A percentile compares a stretch with the other conserved stretches of the same genome.
These are phyloP conservation scores for Rhinolophus ferrumequinum DNA, from an alignment of 2,113 vertebrate genomes.

Conservation along the genomic window DNA sequence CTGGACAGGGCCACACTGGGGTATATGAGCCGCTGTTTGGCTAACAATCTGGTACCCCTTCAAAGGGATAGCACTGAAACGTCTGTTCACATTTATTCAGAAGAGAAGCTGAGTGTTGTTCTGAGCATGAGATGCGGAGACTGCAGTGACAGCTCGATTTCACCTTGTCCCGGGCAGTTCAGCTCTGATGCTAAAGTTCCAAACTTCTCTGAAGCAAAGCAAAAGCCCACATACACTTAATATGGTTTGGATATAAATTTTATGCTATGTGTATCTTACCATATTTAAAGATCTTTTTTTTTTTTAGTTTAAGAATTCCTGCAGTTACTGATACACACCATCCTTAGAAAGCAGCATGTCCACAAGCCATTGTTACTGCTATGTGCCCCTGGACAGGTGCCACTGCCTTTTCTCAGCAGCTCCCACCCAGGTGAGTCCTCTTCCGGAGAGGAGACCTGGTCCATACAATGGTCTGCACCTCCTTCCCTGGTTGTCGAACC, in stretches of 20 bases:
- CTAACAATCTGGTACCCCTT: background rate
- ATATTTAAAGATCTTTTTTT: too few species aligned
- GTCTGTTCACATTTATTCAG: background rate
- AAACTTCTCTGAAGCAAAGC: background rate
- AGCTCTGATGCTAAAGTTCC: background rate
- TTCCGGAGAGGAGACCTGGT: background rate
- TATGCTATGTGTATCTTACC: background rate
- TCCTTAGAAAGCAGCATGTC: accelerated
- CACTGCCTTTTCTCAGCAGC: background rate
- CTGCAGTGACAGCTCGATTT: too few species aligned
- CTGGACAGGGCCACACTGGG: background rate
- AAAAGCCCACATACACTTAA: background rate
- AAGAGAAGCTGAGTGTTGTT: background rate
- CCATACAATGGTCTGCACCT: accelerated
- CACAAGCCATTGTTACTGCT: background rate
- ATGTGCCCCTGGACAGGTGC: background rate
- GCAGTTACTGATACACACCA: background rate
- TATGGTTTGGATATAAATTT: too few species aligned
- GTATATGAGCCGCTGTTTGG: accelerated
- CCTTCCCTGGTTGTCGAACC: background rate
- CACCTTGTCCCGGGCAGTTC: background rate
- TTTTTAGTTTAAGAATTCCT: too few species aligned
- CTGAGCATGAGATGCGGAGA: background rate
- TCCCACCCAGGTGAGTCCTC: accelerated
- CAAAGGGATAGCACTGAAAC: background rate